Evolutionary conservation across 2,888 invertebrate species (phyloP).

Genomic region (Nomada ruficornis): DNA sequence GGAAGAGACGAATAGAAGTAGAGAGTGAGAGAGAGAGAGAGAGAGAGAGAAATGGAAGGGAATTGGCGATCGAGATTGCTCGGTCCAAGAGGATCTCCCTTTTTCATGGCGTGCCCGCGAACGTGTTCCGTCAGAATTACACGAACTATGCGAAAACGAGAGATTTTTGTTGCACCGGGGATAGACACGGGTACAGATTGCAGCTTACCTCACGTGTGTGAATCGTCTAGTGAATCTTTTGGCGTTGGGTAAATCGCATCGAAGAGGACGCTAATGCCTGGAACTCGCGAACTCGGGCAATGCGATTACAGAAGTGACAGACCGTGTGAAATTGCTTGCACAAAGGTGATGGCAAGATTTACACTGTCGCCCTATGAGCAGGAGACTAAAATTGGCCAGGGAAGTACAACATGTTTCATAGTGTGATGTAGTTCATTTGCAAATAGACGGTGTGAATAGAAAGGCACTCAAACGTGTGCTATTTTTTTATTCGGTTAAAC

Average conservation of each 20-base stretch:
- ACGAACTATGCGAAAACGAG: neutral
- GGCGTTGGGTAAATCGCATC: neutral
- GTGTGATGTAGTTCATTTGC: no score
- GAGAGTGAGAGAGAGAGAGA: neutral
- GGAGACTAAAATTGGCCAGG: no score
- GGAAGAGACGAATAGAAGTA: slow-evolving; percentile 1
- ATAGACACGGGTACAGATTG: no score
- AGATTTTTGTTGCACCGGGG: no score
- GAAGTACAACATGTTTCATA: no score
- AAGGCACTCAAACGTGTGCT: no score
- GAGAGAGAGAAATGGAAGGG: neutral
- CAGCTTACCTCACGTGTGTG: no score
- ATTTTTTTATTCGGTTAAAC: no score
- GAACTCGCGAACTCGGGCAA: slow-evolving; percentile 1
- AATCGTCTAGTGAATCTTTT: no score
- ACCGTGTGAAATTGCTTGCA: slow-evolving; percentile 5
- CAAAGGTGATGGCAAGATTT: neutral
- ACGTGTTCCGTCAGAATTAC: slow-evolving; percentile 22
- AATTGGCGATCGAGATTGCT: slow-evolving; percentile 39
- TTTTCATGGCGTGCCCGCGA: neutral
- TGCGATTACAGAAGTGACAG: neutral
- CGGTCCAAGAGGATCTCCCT: neutral
- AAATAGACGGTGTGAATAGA: no score
- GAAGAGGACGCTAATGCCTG: neutral
- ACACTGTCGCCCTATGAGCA: no score